Conservation (phyloP, 2,113 vertebrate genomes). For the Psophia crepitans region DNA sequence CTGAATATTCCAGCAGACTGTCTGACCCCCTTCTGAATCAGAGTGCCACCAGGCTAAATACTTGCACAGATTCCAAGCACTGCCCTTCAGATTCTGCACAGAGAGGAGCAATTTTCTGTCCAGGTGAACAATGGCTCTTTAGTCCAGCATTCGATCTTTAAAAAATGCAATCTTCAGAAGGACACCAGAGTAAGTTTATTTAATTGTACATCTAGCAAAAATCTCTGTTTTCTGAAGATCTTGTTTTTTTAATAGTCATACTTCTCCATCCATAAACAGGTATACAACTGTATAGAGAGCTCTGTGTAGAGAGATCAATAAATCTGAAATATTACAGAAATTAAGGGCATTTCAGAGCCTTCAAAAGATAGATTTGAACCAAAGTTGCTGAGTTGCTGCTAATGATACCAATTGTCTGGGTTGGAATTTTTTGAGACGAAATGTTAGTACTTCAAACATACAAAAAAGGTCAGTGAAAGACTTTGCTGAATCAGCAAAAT, state of each 20-base stretch:
- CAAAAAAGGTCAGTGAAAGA: constrained; percentile 24
- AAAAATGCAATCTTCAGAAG: neutral
- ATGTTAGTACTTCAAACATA: constrained; percentile 10
- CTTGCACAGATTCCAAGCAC: neutral
- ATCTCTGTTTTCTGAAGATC: neutral
- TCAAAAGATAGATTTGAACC: neutral
- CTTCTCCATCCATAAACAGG: neutral
- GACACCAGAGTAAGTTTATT: neutral
- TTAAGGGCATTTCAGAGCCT: neutral
- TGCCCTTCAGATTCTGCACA: neutral
- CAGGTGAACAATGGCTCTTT: neutral
- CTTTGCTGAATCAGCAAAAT: constrained; percentile 25
- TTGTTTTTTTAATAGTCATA: neutral
- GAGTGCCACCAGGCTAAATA: neutral
- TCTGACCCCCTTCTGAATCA: constrained; percentile 16
- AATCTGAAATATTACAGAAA: neutral
- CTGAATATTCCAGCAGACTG: constrained; percentile 5
- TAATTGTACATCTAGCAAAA: neutral
- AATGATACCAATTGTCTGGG: neutral
- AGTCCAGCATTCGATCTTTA: neutral
- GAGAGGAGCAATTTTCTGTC: neutral
- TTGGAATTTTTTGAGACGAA: neutral
- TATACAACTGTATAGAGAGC: neutral
- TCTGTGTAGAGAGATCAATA: neutral
- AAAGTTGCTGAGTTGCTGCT: neutral